These are phyloP conservation scores for Hydrolagus affinis DNA, from an alignment of 2,113 vertebrate genomes.

Conservation along the genomic window DNA sequence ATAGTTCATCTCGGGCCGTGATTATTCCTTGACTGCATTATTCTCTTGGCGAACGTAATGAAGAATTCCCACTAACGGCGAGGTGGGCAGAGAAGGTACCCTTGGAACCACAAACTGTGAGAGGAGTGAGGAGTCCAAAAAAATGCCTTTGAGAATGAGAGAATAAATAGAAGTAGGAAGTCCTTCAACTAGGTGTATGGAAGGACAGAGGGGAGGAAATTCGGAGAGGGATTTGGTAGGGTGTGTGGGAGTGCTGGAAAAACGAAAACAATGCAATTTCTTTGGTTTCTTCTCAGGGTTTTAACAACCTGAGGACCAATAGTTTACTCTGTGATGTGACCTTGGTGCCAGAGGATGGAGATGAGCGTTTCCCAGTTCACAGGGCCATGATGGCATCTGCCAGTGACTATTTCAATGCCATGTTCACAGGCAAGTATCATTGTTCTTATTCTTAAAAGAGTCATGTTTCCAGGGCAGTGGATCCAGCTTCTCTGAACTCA, in stretches of 20 bases:
- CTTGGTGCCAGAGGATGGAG: slow-evolving; percentile 58
- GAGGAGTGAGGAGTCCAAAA: no score
- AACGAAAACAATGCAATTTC: not conserved
- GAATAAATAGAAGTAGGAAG: no score
- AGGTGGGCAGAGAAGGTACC: not conserved
- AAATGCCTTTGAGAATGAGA: no score
- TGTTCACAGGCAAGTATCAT: slow-evolving; percentile 58
- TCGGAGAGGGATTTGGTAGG: not conserved
- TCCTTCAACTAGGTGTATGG: not conserved
- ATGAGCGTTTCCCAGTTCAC: slow-evolving; percentile 57
- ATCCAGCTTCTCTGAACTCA: no score
- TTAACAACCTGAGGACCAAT: slow-evolving; percentile 51
- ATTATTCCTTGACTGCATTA: no score
- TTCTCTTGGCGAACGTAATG: no score
- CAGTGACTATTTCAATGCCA: slow-evolving; percentile 70
- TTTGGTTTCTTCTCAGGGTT: slow-evolving; percentile 46
- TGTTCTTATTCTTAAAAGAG: not conserved
- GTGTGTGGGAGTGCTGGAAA: not conserved
- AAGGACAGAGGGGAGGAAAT: not conserved
- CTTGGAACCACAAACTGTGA: not conserved
- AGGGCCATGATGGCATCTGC: slow-evolving; percentile 66
- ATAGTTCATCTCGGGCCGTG: no score
- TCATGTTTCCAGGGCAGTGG: no score
- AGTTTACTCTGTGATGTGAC: slow-evolving; percentile 59
- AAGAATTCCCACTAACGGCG: no score